Base-by-base conservation (phyloP, 2,888 invertebrate species). In the Polylopha cassiicola region DNA sequence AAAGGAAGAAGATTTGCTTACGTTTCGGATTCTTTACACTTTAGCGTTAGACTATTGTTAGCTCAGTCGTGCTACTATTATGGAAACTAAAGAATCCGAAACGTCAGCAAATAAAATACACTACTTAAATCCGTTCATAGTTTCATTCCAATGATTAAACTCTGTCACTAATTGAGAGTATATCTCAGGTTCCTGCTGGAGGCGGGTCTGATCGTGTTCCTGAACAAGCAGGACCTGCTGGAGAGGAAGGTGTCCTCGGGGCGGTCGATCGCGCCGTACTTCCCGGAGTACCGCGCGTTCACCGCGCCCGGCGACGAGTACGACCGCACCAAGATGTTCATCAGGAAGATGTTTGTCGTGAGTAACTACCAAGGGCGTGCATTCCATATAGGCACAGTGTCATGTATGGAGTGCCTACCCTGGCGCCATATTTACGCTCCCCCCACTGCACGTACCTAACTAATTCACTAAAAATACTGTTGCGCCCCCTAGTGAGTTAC, bases 211-310 rank as follows among this genome's bases (percentile, higher is more conserved):
- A 92, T 95, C 30, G 89, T 95, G 4, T 95, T 95, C 70, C 84
- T 95, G 20, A 95, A 95, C 70, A 95, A 95, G 65, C 93, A 93
- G 61, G 94, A 95, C 63, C 74, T 93, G 2, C 78, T 95, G 33
- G 87, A 90, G 50, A 85, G 87, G 29, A 95, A 95, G 72, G 87
- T 94, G 30, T 73, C 87, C n/a, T 86, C 87, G 32, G 92, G 92
- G 8, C 86, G 87, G 46, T 82, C 79, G 37, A 87, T 93, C 33
- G 89, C 80, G 1, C 78, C 87, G 1, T 89, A 91, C 69, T 93
- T 92, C 73, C 91, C 91, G 0, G 87, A 90, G 42, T 93, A 89
- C 58, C 57, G 72, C 2, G 52, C 79, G n/a, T 93, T 86, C 57
- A 61, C 73, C 5, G 72, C 81, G 0, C 74, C 65, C 44, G 86